A percentile compares a stretch with the other conserved stretches of the same genome.
These are phyloP conservation scores for Catharus minimus DNA, from an alignment of 2,113 vertebrate genomes.

Conservation along the genomic window DNA sequence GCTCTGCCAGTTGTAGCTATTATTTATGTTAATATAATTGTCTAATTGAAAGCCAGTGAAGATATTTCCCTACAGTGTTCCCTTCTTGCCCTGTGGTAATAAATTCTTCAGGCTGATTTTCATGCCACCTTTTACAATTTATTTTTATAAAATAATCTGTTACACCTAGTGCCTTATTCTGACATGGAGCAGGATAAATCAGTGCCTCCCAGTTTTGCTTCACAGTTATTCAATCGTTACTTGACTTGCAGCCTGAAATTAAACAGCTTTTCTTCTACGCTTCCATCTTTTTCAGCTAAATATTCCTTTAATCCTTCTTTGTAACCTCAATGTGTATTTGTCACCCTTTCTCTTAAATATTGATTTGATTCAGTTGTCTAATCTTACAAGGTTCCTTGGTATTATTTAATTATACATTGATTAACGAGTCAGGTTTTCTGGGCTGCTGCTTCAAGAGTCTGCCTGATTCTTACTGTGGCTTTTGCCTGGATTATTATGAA, in stretches of 20 bases:
- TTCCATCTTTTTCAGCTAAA: not conserved
- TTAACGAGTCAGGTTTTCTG: not conserved
- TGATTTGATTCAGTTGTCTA: not conserved
- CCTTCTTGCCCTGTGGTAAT: not conserved
- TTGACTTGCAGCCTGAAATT: conserved; percentile 1
- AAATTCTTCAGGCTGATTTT: conserved; percentile 29
- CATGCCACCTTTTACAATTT: conserved; percentile 9
- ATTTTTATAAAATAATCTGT: not conserved
- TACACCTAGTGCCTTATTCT: not conserved
- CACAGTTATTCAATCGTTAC: not conserved
- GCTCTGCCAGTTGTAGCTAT: not conserved
- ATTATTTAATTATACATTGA: not conserved
- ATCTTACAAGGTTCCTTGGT: not conserved
- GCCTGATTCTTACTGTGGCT: not conserved
- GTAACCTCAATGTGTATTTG: not conserved
- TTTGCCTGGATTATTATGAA: not conserved
- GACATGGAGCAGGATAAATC: not conserved
- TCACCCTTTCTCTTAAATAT: not conserved
- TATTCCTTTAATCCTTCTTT: conserved; percentile 1
- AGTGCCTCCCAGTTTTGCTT: not conserved
- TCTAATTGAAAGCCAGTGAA: conserved; percentile 3
- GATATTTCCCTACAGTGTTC: not conserved
- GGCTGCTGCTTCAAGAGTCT: not conserved
- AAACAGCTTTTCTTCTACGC: conserved; percentile 3
- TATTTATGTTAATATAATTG: conserved; percentile 37